phyloP scores from a whole-genome alignment of 1,140 invertebrate species.

The Cotesia vestalis region DNA sequence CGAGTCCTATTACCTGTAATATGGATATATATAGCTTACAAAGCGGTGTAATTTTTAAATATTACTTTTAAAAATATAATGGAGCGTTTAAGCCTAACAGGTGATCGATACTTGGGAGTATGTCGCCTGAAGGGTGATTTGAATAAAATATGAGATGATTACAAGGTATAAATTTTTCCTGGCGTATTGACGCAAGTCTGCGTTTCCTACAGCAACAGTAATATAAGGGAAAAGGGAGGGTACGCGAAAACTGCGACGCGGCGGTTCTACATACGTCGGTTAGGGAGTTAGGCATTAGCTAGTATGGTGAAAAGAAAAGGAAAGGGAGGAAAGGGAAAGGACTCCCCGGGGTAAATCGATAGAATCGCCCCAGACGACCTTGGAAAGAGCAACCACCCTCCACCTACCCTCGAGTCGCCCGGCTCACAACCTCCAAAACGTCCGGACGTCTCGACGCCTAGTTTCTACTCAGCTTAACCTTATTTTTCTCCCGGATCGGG shows the following conservation, averaged over 20 bases:
- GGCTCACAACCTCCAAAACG: conserved; percentile 50
- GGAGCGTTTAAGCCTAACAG: too few species aligned
- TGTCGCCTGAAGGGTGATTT: background rate
- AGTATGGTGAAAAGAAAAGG: background rate
- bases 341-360: conserved; percentile 53
- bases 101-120: too few species aligned
- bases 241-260: background rate
- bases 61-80: too few species aligned
- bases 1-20: too few species aligned
- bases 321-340: conserved; percentile 23
- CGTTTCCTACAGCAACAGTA: background rate
- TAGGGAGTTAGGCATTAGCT: background rate
- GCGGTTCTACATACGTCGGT: background rate
- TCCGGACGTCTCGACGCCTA: conserved; percentile 36
- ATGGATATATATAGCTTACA: too few species aligned
- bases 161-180: conserved; percentile 4
- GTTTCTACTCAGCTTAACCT: conserved; percentile 4
- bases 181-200: conserved; percentile 1
- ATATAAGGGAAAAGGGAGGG: background rate
- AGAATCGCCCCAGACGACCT: conserved; percentile 61
- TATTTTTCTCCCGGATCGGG: background rate
- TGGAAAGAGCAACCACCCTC: conserved; percentile 41
- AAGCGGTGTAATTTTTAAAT: too few species aligned
- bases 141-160: background rate
- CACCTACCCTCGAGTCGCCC: conserved; percentile 19